These are phyloP conservation scores for Seriola aureovittata DNA, from an alignment of 2,113 vertebrate species.

Conservation along the genomic window DNA sequence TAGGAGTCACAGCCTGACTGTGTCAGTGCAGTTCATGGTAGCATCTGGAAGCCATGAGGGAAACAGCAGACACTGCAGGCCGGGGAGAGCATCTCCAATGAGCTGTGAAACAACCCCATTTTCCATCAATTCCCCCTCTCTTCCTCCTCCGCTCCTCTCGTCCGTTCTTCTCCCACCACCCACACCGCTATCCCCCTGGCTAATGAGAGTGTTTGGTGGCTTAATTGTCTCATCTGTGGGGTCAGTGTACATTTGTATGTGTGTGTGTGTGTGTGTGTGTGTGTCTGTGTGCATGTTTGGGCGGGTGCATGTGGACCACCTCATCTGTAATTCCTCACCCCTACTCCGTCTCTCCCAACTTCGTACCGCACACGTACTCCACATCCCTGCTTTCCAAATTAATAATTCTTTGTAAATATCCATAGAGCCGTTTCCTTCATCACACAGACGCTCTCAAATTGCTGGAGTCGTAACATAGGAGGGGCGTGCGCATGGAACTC, in stretches of 20 bases:
- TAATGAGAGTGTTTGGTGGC: constrained; percentile 79
- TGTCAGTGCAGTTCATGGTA: constrained; percentile 67
- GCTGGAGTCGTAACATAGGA: constrained; percentile 49
- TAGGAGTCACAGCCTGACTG: constrained; percentile 61
- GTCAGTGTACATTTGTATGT: constrained; percentile 56
- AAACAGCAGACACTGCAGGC: constrained; percentile 80
- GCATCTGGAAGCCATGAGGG: constrained; percentile 87
- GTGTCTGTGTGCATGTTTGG: constrained; percentile 23
- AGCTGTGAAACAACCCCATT: constrained; percentile 87
- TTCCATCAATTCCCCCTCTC: constrained; percentile 81
- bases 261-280: constrained; percentile 32
- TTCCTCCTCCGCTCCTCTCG: constrained; percentile 66
- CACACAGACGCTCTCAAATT: constrained; percentile 35
- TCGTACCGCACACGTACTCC: constrained; percentile 46
- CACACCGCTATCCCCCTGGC: constrained; percentile 74
- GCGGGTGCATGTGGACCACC: constrained; percentile 57
- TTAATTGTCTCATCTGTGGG: constrained; percentile 79
- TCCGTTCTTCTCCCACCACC: constrained; percentile 73
- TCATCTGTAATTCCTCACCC: constrained; percentile 61
- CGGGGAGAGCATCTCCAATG: constrained; percentile 85
- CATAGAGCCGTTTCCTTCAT: constrained; percentile 70
- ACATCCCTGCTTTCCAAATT: constrained; percentile 62
- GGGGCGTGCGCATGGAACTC: constrained; percentile 54
- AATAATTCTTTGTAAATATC: constrained; percentile 76
- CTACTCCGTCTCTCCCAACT: constrained; percentile 26